Base-by-base conservation (phyloP, 2,888 invertebrate genomes). In the Ennomos fuscantarius region DNA sequence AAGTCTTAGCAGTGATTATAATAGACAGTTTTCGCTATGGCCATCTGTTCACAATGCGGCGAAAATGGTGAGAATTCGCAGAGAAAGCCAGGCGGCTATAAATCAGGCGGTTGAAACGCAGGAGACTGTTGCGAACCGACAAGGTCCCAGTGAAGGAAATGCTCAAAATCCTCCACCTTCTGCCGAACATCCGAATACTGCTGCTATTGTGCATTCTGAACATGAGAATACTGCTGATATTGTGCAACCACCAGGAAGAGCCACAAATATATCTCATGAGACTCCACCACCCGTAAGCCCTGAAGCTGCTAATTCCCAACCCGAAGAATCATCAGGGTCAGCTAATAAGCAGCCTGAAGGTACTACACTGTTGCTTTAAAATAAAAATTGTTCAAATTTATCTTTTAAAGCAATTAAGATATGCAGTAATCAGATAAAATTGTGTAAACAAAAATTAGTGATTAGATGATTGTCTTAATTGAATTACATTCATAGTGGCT, bases 1-100 rank as follows among this genome's bases (percentile, higher is more conserved):
- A 42, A 49, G 45, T 51, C 59, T 52, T 56, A 60, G 62, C 44
- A 74, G 68, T 51, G 78, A 76, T 35, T 74, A 75, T 46, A 77
- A 78, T 44, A 71, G 65, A 41, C 72, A 70, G 35, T 86, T 78
- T 70, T 78, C 85, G 1, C 68, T 75, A 37, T 85, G 86, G 87
- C 88, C 89, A 10, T 85, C 86, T 12, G 66, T 82, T n/a, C 79
- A 78, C 32, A 84, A 86, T 63, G 84, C 71, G 1, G 81, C 81
- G 2, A 65, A 62, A 8, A 62, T 81, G 61, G 65, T 82, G 65
- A 74, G 72, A 42, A 63, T 78, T 41, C 68, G 77, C 42, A 72
- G 87, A 2, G 73, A 77, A 44, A 66, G 60, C 1, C 72, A 65
- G 33, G 10, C 31, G 1, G 36, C 9, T 24, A 11, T 31, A 13